Evolutionary conservation across 2,797 vertebrate genomes (phyloP).

Genomic region (Pangasius mekongensis): DNA sequence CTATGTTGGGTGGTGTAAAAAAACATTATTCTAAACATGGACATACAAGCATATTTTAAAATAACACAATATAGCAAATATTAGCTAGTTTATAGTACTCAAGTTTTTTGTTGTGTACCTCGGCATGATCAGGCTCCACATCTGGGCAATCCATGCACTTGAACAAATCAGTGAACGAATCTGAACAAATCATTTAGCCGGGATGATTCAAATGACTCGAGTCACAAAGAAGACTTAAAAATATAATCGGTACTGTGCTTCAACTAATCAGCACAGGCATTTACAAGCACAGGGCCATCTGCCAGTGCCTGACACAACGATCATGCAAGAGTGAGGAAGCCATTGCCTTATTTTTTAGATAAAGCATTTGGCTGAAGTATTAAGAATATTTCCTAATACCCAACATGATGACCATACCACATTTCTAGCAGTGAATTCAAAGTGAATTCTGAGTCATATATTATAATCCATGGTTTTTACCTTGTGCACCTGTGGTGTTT

Average conservation of each 20-base stretch:
- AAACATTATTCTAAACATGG: background rate
- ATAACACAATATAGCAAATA: background rate
- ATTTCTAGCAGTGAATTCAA: constrained; percentile 23
- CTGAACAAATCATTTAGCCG: background rate
- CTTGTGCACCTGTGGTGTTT: constrained; percentile 46
- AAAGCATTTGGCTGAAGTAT: constrained; percentile 7
- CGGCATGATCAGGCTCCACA: background rate
- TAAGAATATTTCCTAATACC: constrained; percentile 12
- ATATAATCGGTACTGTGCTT: background rate
- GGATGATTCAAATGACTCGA: background rate
- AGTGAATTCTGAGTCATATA: constrained; percentile 39
- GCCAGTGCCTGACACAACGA: constrained; percentile 40
- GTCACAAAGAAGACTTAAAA: background rate
- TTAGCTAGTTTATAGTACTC: background rate
- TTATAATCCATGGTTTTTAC: constrained; percentile 48
- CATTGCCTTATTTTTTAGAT: background rate
- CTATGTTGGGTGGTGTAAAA: background rate
- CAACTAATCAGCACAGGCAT: constrained; percentile 34
- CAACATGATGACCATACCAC: constrained; percentile 10
- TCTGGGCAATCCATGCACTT: background rate
- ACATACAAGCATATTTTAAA: background rate
- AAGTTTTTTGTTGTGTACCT: background rate
- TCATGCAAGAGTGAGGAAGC: background rate
- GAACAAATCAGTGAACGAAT: background rate
- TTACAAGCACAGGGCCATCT: constrained; percentile 21